A percentile compares a stretch with the other conserved stretches of the same genome.
Conservation (phyloP, 1,140 invertebrate genomes). For the Delia radicum region DNA sequence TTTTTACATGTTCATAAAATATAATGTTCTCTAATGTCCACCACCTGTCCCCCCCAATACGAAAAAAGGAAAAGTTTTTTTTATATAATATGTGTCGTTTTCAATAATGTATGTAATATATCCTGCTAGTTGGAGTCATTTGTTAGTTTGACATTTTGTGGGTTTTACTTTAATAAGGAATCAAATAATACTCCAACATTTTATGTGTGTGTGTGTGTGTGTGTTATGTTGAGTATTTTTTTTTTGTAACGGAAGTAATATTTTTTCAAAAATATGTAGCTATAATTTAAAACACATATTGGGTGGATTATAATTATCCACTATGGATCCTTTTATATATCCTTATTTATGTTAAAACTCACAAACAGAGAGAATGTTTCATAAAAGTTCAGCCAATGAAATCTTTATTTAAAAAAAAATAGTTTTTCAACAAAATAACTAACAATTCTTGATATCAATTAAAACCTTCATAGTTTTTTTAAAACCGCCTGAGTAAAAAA, state of each 20-base stretch:
- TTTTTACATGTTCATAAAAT: neutral
- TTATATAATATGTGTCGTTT: neutral
- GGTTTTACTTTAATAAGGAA: neutral
- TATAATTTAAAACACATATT: neutral
- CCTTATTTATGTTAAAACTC: too few species aligned
- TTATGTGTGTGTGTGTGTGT: too few species aligned
- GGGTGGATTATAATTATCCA: neutral
- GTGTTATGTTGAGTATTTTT: too few species aligned
- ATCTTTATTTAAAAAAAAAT: too few species aligned
- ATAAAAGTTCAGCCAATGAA: too few species aligned
- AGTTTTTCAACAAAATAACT: too few species aligned
- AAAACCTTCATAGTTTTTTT: too few species aligned
- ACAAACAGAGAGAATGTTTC: too few species aligned
- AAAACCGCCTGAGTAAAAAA: too few species aligned
- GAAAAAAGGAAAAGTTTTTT: neutral
- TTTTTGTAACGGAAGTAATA: neutral
- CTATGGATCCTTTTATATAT: too few species aligned
- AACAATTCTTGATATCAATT: too few species aligned
- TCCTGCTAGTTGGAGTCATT: neutral
- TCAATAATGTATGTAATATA: neutral
- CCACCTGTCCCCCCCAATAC: neutral
- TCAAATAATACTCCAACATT: neutral
- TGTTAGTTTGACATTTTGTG: neutral
- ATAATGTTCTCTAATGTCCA: neutral
- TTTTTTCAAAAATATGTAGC: neutral